Base-by-base conservation (phyloP, 2,113 vertebrate genomes). In the Falco punctatus region DNA sequence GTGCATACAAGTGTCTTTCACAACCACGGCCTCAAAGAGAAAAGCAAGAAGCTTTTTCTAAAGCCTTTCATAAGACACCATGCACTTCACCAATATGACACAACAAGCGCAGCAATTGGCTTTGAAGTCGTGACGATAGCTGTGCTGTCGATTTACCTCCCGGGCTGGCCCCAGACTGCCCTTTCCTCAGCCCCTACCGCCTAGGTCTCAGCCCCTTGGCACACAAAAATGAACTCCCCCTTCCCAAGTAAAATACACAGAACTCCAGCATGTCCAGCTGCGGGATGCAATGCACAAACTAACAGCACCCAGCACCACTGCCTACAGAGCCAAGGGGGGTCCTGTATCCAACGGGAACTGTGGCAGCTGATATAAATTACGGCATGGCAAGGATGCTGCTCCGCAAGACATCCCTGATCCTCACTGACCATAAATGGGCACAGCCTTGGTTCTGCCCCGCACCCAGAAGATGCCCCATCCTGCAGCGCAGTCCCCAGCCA, bases 351-450 rank as follows among this genome's bases (percentile, higher is more conserved):
- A 65, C 61, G 88, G 95, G 87, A 96, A 89, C 89, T 65, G 48
- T 69, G 86, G 90, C 86, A 95, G 92, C 81, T 91, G 97, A 69
- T 40, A 15, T 0, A 49, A 86, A 79, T 96, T 81, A 92, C 57
- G 67, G 46, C 67, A 21, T 9, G 90, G 90, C 88, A 81, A 81
- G 80, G 94, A 96, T 85, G 94, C 95, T 94, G 96, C 95, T 81
- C 22, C 40, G 80, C 83, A 91, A 51, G 86, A 93, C 78, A 58
- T 49, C 96, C 83, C 86, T 20, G 48, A 70, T 84, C 92, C 70
- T 79, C 4, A 79, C 48, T 40, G 21, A 81, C 96, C 90, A 83
- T 10, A 81, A 19, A 94, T 33, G 88, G 92, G 86, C 82, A 74
- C 72, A 86, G 82, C 80, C 55, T 7, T 6, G 33, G 8, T 2